Evolutionary conservation across 1,140 invertebrate genomes (phyloP), one percentile per base, ranked within the genome.

Genomic region (Heliconius nattereri): DNA sequence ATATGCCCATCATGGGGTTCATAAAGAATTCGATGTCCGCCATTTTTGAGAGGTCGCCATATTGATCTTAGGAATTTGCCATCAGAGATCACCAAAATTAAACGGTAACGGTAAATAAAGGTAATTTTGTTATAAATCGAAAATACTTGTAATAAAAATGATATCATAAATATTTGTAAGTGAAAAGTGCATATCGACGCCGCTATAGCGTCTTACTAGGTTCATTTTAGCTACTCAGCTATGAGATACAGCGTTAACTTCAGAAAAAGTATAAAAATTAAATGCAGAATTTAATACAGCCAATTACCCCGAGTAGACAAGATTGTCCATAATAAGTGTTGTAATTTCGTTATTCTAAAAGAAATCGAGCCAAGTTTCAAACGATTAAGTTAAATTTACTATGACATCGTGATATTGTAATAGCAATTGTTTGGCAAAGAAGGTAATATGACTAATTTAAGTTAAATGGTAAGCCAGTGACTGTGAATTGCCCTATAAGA

Each of bases 361-460:
- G 60, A 66, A 66, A 66, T 66, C 26, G 60, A 66, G 60, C 60
- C 60, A 66, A 66, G 60, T 66, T 29, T 66, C 60, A 66, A 66
- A 29, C 60, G 23, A 66, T 66, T 66, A 66, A 66, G 26, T 66
- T 66, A 66, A 66, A 66, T 66, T 73, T 73, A 73, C n/a, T 73
- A 45, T 73, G 72, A 73, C 37, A 73, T 73, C 45, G 45, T 45
- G 35, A 16, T 23, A 73, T 45, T 73, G 72, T 73, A 73, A 49
- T 29, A 73, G 35, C 72, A 23, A 73, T 73, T 73, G 45, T 73
- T 73, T 73, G 72, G 72, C 72, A 45, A 45, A 23, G 72, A 73
- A 45, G 37, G 72, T 45, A 73, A 73, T 73, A 45, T 73, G 72
- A 73, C 32, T 45, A 73, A 73, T 26, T 73, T 73, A 45, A 49